A percentile compares a stretch with the other conserved stretches of the same genome.
Evolutionary conservation across 2,888 invertebrate genomes (phyloP).

Genomic region (Sepiola atlantica): DNA sequence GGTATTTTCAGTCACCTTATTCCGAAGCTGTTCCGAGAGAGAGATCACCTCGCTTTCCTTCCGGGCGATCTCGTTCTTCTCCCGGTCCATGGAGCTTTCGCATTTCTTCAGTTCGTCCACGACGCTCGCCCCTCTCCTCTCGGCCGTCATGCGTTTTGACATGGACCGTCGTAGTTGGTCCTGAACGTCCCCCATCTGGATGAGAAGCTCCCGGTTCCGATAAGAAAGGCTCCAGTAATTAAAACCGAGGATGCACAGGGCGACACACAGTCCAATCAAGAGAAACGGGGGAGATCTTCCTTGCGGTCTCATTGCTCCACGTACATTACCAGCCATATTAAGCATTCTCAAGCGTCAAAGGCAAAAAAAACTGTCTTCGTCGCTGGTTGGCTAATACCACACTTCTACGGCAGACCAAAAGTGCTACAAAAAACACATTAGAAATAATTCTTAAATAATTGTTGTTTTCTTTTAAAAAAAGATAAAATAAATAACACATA

Average conservation of each 20-base stretch:
- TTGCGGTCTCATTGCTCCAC: constrained; percentile 61
- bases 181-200: constrained; percentile 51
- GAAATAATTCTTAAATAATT: background rate
- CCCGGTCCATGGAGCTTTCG: constrained; percentile 52
- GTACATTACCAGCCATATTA: constrained; percentile 57
- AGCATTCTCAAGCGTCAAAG: background rate
- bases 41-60: constrained; percentile 50
- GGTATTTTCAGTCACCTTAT: constrained; percentile 44
- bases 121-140: constrained; percentile 56
- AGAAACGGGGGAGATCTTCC: constrained; percentile 65
- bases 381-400: background rate
- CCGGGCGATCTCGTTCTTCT: constrained; percentile 50
- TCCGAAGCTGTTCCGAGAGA: constrained; percentile 48
- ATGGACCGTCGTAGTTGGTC: constrained; percentile 56
- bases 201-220: constrained; percentile 54
- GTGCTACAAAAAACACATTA: background rate
- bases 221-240: constrained; percentile 67
- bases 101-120: constrained; percentile 54
- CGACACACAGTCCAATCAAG: constrained; percentile 63
- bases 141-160: constrained; percentile 58
- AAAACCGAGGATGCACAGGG: constrained; percentile 61
- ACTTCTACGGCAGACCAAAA: background rate
- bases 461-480: background rate
- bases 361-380: background rate
- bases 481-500: background rate